Conservation (phyloP, 2,797 vertebrate genomes). For the Vipera ursinii region DNA sequence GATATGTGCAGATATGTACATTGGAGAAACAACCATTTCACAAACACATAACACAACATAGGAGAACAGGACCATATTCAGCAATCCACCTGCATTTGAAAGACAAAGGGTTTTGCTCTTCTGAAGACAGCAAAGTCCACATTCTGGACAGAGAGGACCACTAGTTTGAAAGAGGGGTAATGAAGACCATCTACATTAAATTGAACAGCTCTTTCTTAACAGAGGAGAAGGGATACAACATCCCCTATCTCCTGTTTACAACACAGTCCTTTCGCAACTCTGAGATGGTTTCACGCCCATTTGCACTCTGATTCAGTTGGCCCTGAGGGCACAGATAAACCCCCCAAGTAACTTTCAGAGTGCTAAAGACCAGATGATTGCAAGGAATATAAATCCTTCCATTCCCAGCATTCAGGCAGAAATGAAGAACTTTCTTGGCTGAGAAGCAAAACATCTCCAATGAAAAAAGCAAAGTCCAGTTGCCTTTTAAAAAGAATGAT, state of each 20-base stretch:
- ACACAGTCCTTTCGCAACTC: not conserved
- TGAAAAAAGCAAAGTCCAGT: not conserved
- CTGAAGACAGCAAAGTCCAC: not conserved
- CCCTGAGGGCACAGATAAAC: too few relatives aligned
- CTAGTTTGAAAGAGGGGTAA: not conserved
- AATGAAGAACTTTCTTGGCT: not conserved
- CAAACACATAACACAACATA: not conserved
- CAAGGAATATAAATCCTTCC: not conserved
- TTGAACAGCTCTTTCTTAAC: not conserved
- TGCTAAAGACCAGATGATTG: not conserved
- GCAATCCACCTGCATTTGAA: not conserved
- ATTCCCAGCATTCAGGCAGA: not conserved
- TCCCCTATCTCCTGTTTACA: not conserved
- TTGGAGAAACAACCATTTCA: not conserved
- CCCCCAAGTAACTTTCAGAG: not conserved
- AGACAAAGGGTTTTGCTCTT: not conserved
- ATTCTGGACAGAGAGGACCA: not conserved
- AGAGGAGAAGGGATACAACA: not conserved
- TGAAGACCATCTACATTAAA: not conserved
- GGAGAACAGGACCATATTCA: not conserved
- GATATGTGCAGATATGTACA: not conserved
- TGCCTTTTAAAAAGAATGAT: not conserved
- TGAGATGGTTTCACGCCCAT: not conserved
- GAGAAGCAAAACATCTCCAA: not conserved
- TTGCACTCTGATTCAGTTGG: not conserved